Conservation (phyloP, 2,113 vertebrate species). For the Osmerus mordax region DNA sequence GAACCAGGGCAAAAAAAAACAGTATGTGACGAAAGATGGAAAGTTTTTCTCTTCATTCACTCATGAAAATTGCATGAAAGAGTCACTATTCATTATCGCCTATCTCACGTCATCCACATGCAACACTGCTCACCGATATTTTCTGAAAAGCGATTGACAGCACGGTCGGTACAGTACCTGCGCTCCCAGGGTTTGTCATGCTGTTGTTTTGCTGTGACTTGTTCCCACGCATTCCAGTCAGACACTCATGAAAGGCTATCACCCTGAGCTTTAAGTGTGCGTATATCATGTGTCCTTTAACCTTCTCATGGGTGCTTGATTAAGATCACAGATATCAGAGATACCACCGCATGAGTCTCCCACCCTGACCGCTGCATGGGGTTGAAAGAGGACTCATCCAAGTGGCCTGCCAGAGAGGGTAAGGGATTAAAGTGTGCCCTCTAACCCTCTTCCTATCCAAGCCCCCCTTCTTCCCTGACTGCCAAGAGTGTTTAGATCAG, state of each 20-base stretch:
- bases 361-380: too few species aligned
- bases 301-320: neutral
- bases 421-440: neutral
- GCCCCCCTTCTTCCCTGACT: neutral
- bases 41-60: neutral
- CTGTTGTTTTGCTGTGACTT: too few species aligned
- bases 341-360: too few species aligned
- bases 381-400: too few species aligned
- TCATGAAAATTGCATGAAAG: too few species aligned
- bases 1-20: conserved; percentile 12
- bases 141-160: too few species aligned
- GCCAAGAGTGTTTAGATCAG: neutral
- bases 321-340: neutral
- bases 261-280: neutral
- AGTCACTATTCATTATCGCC: too few species aligned
- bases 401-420: too few species aligned
- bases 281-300: neutral
- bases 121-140: too few species aligned
- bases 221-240: too few species aligned
- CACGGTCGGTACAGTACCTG: neutral
- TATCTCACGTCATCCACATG: too few species aligned
- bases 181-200: neutral
- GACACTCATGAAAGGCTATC: neutral
- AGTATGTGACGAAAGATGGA: neutral
- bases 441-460: neutral